These are phyloP conservation scores for Meiosimyza decipiens DNA, from an alignment of 2,888 invertebrate species.

Conservation along the genomic window DNA sequence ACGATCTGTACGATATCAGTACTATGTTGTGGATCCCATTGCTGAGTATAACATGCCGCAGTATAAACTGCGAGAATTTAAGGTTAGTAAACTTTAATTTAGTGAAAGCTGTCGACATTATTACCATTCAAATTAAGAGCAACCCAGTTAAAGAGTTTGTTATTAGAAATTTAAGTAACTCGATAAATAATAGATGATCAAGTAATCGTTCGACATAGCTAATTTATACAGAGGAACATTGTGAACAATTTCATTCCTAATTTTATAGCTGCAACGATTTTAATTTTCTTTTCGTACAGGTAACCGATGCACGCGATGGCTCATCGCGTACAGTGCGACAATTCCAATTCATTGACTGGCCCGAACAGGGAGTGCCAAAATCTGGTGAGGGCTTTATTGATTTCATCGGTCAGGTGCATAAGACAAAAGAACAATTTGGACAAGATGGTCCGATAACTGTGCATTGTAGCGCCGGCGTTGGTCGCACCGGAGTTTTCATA, in stretches of 20 bases:
- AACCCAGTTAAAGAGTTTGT: too few relatives aligned
- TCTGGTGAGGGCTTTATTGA: constrained; percentile 99
- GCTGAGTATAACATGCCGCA: constrained; percentile 99
- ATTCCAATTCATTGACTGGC: constrained; percentile 97
- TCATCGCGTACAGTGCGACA: constrained; percentile 95
- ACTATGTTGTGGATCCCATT: constrained; percentile 98
- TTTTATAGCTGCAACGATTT: not conserved
- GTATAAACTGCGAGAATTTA: constrained; percentile 98
- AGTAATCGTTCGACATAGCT: too few relatives aligned
- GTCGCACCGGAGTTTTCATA: constrained; percentile 98
- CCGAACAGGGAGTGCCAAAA: constrained; percentile 96
- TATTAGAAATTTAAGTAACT: too few relatives aligned
- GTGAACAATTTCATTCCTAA: not conserved
- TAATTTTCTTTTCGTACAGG: constrained; percentile 64
- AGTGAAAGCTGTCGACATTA: too few relatives aligned
- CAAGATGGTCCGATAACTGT: constrained; percentile 99
- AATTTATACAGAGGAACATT: too few relatives aligned
- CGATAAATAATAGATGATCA: too few relatives aligned
- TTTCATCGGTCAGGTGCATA: constrained; percentile 99
- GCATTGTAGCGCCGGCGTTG: constrained; percentile 98
- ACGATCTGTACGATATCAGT: constrained; percentile 95
- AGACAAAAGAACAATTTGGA: constrained; percentile 99
- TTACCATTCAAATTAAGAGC: too few relatives aligned
- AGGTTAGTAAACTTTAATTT: constrained; percentile 68
- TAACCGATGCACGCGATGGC: constrained; percentile 97